Percentiles rank a stretch among this genome's conserved stretches.
Evolutionary conservation across 1,140 invertebrate species (phyloP).

Genomic region (Drosophila funebris): DNA sequence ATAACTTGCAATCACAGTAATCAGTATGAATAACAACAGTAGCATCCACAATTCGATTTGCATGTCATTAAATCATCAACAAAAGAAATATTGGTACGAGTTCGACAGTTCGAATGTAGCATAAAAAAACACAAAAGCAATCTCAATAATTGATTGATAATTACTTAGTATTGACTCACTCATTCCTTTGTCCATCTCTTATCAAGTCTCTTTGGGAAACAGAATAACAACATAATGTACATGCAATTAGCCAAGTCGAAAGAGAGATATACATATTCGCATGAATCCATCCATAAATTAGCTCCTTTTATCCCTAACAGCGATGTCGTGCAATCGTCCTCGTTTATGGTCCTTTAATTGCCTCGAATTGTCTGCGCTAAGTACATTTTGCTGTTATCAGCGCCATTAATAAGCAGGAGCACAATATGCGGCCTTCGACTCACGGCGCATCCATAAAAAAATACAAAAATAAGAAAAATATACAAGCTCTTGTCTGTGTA

Average conservation of each 20-base stretch:
- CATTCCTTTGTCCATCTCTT: not conserved
- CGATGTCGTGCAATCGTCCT: slow-evolving; percentile 19
- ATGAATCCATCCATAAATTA: slow-evolving; percentile 39
- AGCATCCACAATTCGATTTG: slow-evolving; percentile 12
- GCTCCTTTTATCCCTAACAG: slow-evolving; percentile 11
- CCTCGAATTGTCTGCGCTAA: slow-evolving; percentile 46
- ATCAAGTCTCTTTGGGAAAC: not conserved
- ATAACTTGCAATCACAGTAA: slow-evolving; percentile 18
- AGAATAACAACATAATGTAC: too few species aligned
- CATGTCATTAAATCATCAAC: slow-evolving; percentile 23
- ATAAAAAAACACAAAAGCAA: slow-evolving; percentile 3
- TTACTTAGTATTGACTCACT: slow-evolving; percentile 34
- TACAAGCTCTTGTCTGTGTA: not conserved
- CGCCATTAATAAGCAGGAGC: slow-evolving; percentile 44
- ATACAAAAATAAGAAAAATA: not conserved
- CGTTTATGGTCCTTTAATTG: slow-evolving; percentile 59
- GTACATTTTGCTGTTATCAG: slow-evolving; percentile 58
- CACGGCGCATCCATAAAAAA: slow-evolving; percentile 48
- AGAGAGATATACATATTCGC: not conserved
- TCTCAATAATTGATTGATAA: slow-evolving; percentile 47
- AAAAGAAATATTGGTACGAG: not conserved
- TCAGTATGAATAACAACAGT: slow-evolving; percentile 15
- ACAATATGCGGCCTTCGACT: slow-evolving; percentile 43
- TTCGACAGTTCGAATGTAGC: too few species aligned
- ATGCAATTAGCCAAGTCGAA: slow-evolving; percentile 5